Evolutionary conservation across 2,113 vertebrate genomes (phyloP), one percentile per base, ranked within the genome.

Genomic region (Nothoprocta perdicaria): DNA sequence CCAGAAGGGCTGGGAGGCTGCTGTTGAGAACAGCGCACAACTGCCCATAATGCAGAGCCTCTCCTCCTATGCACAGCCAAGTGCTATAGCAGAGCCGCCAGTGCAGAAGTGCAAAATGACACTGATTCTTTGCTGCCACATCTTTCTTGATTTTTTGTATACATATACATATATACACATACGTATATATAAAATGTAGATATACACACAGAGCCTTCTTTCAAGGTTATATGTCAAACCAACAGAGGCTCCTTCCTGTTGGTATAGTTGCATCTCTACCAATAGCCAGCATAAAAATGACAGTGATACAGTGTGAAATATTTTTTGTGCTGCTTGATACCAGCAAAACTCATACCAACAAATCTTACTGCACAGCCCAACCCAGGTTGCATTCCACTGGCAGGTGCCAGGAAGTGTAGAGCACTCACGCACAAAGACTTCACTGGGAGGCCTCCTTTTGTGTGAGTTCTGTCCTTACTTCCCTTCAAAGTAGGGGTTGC

Each of bases 1-100:
- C 48, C 12, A 27, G 27, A 14, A 17, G 29, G 53, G 53, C 10
- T 2, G 2, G 45, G 41, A 72, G 9, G 43, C 27, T 55, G 83
- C 35, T 9, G 1, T 31, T 4, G 14, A 6, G 16, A 75, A 18
- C 15, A 12, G 22, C 0, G 7, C 3, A 89, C 69, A 40, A n/a
- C 23, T 60, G 60, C 4, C 23, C 14, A 27, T 4, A 16, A 48
- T 52, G 35, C 57, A 66, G 31, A 60, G 71, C 62, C 29, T 67
- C 43, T 24, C 55, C 48, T 14, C 14, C 1, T 1, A 10, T 26
- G n/a, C 4, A 6, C 3, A 6, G 2, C 10, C 38, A n/a, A 11
- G 6, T 1, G 5, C 17, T 4, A 23, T 2, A 58, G 40, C 67
- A 83, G 73, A 68, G 40, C 26, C 17, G 24, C 12, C 75, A 27